These are phyloP conservation scores for Philypnodon macrostomus DNA, from an alignment of 2,797 vertebrate genomes.

Conservation along the genomic window DNA sequence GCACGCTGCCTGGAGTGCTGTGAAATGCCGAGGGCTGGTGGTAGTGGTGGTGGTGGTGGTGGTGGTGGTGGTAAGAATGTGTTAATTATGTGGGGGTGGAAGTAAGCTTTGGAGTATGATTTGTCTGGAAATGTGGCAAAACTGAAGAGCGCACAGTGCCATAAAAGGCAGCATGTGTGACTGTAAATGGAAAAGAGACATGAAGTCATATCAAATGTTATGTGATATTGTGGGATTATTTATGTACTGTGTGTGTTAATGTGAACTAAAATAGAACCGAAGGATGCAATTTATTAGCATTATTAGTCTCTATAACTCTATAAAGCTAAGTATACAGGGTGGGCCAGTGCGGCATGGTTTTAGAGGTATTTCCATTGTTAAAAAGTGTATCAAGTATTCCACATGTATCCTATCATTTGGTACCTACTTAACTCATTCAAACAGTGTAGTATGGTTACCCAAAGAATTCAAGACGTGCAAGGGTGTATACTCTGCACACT, in stretches of 20 bases:
- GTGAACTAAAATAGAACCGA: slow-evolving; percentile 1
- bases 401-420: too few relatives aligned
- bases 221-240: background rate
- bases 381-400: too few relatives aligned
- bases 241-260: slow-evolving; percentile 1
- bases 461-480: too few relatives aligned
- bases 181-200: slow-evolving; percentile 12
- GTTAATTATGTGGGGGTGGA: slow-evolving; percentile 61
- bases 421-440: background rate
- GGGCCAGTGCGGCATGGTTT: too few relatives aligned
- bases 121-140: slow-evolving; percentile 33
- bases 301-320: too few relatives aligned
- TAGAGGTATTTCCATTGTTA: too few relatives aligned
- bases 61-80: slow-evolving; percentile 48
- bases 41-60: too few relatives aligned
- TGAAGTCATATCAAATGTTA: background rate
- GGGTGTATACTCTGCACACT: too few relatives aligned
- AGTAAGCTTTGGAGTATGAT: slow-evolving; percentile 41
- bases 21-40: slow-evolving; percentile 37
- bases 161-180: slow-evolving; percentile 22
- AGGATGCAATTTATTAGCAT: too few relatives aligned
- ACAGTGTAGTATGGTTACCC: background rate
- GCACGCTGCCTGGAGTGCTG: slow-evolving; percentile 54
- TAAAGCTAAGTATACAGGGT: too few relatives aligned
- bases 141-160: slow-evolving; percentile 21